Conservation (phyloP, 2,888 invertebrate genomes). For the Hoplodrina ambigua region DNA sequence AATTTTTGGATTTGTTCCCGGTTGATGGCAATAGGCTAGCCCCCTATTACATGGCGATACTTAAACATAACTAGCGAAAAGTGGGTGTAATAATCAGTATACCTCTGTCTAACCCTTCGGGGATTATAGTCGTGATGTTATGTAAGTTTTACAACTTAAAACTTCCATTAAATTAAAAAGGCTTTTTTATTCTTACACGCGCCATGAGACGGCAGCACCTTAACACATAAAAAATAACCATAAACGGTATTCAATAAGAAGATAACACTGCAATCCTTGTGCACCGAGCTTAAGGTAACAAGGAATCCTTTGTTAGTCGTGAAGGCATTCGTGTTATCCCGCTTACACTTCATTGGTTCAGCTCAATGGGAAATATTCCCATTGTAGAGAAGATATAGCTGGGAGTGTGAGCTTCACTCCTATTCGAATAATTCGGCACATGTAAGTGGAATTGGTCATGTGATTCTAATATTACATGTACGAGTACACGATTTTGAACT, state of each 20-base stretch:
- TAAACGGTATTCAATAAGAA: conserved; percentile 41
- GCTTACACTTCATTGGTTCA: conserved; percentile 82
- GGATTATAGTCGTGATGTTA: too few species aligned
- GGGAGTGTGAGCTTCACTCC: conserved; percentile 59
- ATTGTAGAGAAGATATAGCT: conserved; percentile 68
- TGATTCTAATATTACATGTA: neutral
- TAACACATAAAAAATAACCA: conserved; percentile 39
- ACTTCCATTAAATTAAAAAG: conserved; percentile 13
- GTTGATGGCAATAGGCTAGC: too few species aligned
- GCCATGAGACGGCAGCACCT: conserved; percentile 17
- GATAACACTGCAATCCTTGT: conserved; percentile 64
- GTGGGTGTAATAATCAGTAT: too few species aligned
- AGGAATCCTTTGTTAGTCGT: conserved; percentile 63
- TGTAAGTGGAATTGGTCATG: conserved; percentile 34
- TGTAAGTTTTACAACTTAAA: neutral
- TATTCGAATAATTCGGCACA: conserved; percentile 44
- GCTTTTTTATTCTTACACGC: conserved; percentile 4
- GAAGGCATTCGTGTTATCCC: conserved; percentile 82
- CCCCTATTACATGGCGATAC: too few species aligned
- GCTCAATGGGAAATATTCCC: conserved; percentile 81
- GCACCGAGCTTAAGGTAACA: conserved; percentile 69
- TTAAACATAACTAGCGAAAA: too few species aligned
- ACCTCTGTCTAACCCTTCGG: too few species aligned
- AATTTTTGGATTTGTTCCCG: too few species aligned
- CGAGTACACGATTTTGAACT: neutral